Evolutionary conservation across 2,888 invertebrate genomes (phyloP), one percentile per base, ranked within the genome.

Genomic region (Papilio demoleus): DNA sequence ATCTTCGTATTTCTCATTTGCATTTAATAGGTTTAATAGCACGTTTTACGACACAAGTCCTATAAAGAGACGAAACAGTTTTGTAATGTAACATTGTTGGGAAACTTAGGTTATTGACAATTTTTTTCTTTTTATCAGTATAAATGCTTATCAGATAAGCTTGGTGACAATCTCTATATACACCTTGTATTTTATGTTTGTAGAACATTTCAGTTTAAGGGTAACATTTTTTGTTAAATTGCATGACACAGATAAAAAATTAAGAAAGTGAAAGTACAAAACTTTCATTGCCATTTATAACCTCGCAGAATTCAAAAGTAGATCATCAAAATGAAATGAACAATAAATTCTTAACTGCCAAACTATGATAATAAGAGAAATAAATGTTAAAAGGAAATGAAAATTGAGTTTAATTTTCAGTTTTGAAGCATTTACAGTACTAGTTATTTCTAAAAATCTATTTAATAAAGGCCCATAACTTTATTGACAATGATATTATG

Each of bases 221-320:
- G 24, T 27, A 40, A 56, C n/a, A 38, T 42, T 53, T 22, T 22
- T 27, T 12, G 8, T n/a, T 42, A 1, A 11, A 58, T 31, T 17
- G 19, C 42, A 19, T 36, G 62, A 42, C 68, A 58, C 58, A 47
- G 22, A 58, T 68, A 47, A 6, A 14, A 53, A 64, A 64, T 47
- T 68, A 4, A 68, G 68, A 68, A 68, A 68, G 68, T 68, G 59
- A 58, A 36, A 64, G 42, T 42, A 68, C 40, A 34, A 27, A 40
- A 68, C 68, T 64, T 60, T 68, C 64, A 64, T 63, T 68, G 36
- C 58, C 19, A 24, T 45, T 58, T 14, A 34, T 40, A 24, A 56
- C 53, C 17, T 17, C 36, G 4, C n/a, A 60, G 61, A 66, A 59
- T 47, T 45, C 17, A 17, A 31, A 59, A 59, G 31, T n/a, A 11